Base-by-base conservation (phyloP, 1,140 invertebrate genomes). In the Cherax destructor region DNA sequence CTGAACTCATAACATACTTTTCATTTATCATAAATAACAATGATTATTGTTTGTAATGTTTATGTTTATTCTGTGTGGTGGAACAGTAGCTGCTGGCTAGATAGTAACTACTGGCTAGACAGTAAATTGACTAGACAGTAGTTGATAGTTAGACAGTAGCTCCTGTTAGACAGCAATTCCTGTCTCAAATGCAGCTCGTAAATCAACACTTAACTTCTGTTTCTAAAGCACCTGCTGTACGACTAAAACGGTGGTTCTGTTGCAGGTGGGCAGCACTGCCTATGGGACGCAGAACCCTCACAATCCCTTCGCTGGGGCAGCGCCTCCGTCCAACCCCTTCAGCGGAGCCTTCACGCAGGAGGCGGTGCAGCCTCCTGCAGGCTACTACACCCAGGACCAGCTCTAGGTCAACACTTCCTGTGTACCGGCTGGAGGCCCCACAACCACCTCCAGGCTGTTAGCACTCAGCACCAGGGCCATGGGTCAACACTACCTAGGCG, bases 311-410 rank as follows among this genome's bases (percentile, higher is more conserved):
- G 78, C 59, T n/a, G 11, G 56, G 9, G 77, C 86, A 6, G 52
- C 86, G 2, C 86, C 86, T 24, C n/a, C 74, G 18, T 30, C 77
- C 56, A 88, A 88, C 78, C 86, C 86, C 59, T 88, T 88, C 77
- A 79, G 77, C 61, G 77, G 77, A n/a, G 78, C 77, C 3, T 88
- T 88, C 56, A 69, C 52, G 5, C 86, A 81, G 21, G 77, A 88
- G 59, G 13, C 77, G 16, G 77, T 81, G 56, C 86, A 88, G 61
- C 86, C 86, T n/a, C 11, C 77, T 24, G 21, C 30, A 3, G 21
- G 18, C 56, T 59, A 81, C 41, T 88, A 88, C 59, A 80, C 78
- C n/a, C 86, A 61, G 21, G 59, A 56, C 24, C 86, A 81, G 47
- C 81, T 69, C 86, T 86, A 86, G 69, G 18, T 50, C 18, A 79